Evolutionary conservation across 2,888 invertebrate species (phyloP).

Genomic region (Tetropium fuscum): DNA sequence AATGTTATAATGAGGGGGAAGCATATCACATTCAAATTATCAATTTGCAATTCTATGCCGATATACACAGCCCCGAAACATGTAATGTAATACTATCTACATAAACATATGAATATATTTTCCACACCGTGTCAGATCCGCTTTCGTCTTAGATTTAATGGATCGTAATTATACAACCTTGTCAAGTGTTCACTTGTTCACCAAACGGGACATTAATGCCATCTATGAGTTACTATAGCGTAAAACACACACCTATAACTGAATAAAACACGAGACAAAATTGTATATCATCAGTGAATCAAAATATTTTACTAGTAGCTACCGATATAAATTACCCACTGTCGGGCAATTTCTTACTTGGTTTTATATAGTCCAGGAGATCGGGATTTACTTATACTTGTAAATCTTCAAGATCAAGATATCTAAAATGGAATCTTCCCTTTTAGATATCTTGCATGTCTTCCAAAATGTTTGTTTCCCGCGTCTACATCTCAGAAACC

Average conservation of each 20-base stretch:
- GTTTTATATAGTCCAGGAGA: too few species aligned
- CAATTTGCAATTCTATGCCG: constrained; percentile 21
- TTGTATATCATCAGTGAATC: constrained; percentile 44
- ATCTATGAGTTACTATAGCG: constrained; percentile 25
- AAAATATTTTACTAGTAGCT: constrained; percentile 35
- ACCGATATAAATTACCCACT: constrained; percentile 25
- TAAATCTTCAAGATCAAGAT: too few species aligned
- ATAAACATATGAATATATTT: constrained; percentile 24
- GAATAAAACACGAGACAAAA: constrained; percentile 39
- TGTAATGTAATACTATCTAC: constrained; percentile 14
- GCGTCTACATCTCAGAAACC: too few species aligned
- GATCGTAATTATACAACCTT: constrained; percentile 24
- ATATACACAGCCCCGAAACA: constrained; percentile 3
- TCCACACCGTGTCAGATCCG: constrained; percentile 13
- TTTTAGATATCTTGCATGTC: too few species aligned
- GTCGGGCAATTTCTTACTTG: too few species aligned
- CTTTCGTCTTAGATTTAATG: constrained; percentile 31
- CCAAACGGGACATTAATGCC: constrained; percentile 7
- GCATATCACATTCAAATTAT: constrained; percentile 21
- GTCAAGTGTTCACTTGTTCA: constrained; percentile 20
- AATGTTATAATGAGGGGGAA: neutral
- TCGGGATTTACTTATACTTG: too few species aligned
- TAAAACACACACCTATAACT: constrained; percentile 37
- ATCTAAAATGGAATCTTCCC: too few species aligned
- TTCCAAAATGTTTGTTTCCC: too few species aligned